These are phyloP conservation scores for Lathronympha strigana DNA, from an alignment of 2,888 invertebrate species.

Conservation along the genomic window DNA sequence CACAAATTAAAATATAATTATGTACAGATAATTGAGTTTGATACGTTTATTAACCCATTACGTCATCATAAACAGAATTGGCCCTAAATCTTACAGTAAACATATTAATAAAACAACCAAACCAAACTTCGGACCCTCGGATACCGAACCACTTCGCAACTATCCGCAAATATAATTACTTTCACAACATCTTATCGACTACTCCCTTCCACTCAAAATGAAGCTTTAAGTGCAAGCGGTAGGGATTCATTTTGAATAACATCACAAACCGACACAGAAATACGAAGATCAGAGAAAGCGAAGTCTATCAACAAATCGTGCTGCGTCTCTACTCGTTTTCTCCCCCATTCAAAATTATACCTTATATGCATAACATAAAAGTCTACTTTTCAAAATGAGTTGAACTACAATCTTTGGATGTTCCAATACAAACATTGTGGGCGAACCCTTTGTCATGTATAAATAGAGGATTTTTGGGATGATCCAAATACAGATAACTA, in stretches of 20 bases:
- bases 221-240: neutral
- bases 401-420: neutral
- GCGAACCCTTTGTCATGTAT: constrained; percentile 38
- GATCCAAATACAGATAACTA: constrained; percentile 6
- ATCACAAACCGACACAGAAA: neutral
- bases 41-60: constrained; percentile 19
- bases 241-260: neutral
- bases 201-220: neutral
- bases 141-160: constrained; percentile 30
- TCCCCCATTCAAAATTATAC: neutral
- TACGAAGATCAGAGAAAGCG: neutral
- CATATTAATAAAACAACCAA: constrained; percentile 41
- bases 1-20: neutral
- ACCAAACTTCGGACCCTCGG: constrained; percentile 29
- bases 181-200: neutral
- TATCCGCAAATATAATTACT: constrained; percentile 37
- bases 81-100: constrained; percentile 33
- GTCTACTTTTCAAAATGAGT: neutral
- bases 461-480: constrained; percentile 23
- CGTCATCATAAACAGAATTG: constrained; percentile 26
- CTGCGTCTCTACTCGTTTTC: neutral
- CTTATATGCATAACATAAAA: neutral
- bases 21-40: neutral
- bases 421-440: constrained; percentile 42
- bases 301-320: neutral